Evolutionary conservation across 1,140 invertebrate species (phyloP).

Genomic region (Euwallacea similis): DNA sequence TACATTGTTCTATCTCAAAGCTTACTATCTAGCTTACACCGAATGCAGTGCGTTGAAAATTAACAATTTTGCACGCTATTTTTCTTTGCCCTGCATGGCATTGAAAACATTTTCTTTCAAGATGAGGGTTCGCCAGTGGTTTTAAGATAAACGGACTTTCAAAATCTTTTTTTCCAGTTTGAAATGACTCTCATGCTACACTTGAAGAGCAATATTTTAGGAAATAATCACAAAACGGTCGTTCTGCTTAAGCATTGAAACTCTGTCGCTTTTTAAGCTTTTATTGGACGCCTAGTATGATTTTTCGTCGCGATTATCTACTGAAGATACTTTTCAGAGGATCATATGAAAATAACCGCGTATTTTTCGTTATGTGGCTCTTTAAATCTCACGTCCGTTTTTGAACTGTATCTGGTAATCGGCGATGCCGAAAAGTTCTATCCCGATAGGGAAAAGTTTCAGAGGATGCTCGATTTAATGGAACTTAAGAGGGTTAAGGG

Average conservation of each 20-base stretch:
- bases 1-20: too few relatives aligned
- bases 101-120: too few relatives aligned
- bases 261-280: conserved; percentile 25
- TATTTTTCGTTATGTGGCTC: conserved; percentile 33
- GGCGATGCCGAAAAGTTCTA: conserved; percentile 34
- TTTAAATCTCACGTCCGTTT: conserved; percentile 30
- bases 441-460: conserved; percentile 21
- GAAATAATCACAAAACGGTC: conserved; percentile 26
- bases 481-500: conserved; percentile 28
- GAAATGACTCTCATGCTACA: conserved; percentile 31
- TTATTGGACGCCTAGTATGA: conserved; percentile 38
- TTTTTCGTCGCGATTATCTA: conserved; percentile 26
- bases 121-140: too few relatives aligned
- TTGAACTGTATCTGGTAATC: conserved; percentile 33
- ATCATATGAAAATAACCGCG: conserved; percentile 33
- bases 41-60: too few relatives aligned
- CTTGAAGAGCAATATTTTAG: conserved; percentile 36
- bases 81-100: too few relatives aligned
- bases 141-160: too few relatives aligned
- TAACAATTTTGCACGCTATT: too few relatives aligned
- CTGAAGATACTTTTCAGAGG: conserved; percentile 33
- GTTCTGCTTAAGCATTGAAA: conserved; percentile 13
- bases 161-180: too few relatives aligned
- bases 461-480: conserved; percentile 32
- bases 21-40: too few relatives aligned